Base-by-base conservation (phyloP, 2,113 vertebrate species). In the Cynoglossus semilaevis region DNA sequence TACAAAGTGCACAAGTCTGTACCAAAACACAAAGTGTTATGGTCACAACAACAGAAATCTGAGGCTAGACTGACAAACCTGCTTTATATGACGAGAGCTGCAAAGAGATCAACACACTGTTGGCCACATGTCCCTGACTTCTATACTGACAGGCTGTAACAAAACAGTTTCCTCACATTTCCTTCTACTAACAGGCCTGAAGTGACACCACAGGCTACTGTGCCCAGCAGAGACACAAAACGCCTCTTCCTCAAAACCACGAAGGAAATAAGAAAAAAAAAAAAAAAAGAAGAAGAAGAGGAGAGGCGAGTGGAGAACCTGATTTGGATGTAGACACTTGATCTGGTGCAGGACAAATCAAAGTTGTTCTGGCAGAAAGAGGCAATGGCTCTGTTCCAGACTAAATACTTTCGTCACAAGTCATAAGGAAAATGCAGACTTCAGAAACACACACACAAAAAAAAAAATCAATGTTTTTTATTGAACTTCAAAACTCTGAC, bases 191-290 rank as follows among this genome's bases (percentile, higher is more conserved):
- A 72, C 67, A 60, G 64, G 74, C 72, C 77, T 77, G 62, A 77
- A 77, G 63, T 66, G 71, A 78, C 76, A 69, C 81, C 74, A 65
- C 77, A 73, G 75, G 77, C 60, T 75, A 78, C 77, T 70, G 65
- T 49, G 73, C 72, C 76, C 82, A 77, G 74, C 60, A 82, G 77
- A 78, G 54, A 87, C 79, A 77, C 58, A 69, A 69, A 73, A 77
- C 14, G 36, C 71, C 78, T 75, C 69, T 42, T 80, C 73, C 67
- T 77, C 63, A 64, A 74, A 77, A 68, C 68, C 43, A 72, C 46
- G 41, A 69, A 51, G 48, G 4, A 6, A 22, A 56, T 53, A 49
- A 40, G 45, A 52, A 19, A 40, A 34, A 18, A 41, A 22, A 19
- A 35, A 36, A 15, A 56, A 41, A 35, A 49, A 51, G 46, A 58